Conservation (phyloP, 2,797 vertebrate genomes). For the Meda fulgida region DNA sequence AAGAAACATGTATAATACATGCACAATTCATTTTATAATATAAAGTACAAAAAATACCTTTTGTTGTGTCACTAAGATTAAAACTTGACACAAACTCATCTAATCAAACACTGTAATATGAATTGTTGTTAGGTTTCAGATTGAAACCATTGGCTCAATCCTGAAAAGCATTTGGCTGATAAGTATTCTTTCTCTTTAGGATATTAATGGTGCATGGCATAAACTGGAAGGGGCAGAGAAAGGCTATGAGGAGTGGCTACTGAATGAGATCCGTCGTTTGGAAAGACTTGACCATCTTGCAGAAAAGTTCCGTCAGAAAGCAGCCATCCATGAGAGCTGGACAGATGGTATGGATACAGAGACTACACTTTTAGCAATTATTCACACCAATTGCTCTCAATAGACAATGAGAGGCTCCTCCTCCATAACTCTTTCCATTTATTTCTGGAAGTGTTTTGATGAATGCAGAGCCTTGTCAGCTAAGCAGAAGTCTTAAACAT, state of each 20-base stretch:
- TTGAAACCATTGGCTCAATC: neutral
- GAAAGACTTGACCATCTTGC: slow-evolving; percentile 93
- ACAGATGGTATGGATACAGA: slow-evolving; percentile 81
- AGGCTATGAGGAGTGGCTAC: slow-evolving; percentile 93
- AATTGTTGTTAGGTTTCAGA: neutral
- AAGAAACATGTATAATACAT: slow-evolving; percentile 57
- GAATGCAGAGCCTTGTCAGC: neutral
- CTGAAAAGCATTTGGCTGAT: neutral
- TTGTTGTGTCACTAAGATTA: neutral
- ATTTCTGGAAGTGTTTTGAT: neutral
- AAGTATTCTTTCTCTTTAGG: slow-evolving; percentile 69
- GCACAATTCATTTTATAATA: neutral
- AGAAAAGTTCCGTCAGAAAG: slow-evolving; percentile 94
- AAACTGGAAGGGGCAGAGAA: slow-evolving; percentile 92
- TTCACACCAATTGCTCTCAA: neutral
- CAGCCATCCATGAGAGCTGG: slow-evolving; percentile 92
- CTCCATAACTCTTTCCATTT: neutral
- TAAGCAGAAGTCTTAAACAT: neutral
- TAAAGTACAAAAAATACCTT: neutral
- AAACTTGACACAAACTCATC: neutral
- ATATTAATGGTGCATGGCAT: slow-evolving; percentile 91
- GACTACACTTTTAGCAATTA: neutral
- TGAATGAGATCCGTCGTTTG: slow-evolving; percentile 91
- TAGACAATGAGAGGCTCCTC: neutral
- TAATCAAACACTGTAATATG: neutral